Base-by-base conservation (phyloP, 1,140 invertebrate genomes). In the Aphis gossypii region DNA sequence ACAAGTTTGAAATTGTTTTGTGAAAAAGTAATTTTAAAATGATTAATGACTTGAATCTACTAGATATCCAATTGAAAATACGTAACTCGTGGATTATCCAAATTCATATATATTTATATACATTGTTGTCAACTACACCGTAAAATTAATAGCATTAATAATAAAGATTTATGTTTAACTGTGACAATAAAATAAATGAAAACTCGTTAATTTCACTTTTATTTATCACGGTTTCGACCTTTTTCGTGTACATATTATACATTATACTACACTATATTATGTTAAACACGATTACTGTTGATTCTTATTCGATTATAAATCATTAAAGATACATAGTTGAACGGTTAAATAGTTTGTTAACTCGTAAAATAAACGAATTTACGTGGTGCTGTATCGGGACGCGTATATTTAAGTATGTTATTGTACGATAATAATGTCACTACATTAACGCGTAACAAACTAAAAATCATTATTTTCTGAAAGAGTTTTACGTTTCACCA, bases 111-210 rank as follows among this genome's bases (percentile, higher is more conserved):
- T 48, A 46, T 51, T 20, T 88, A 48, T 87, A 44, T 30, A 30
- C n/a, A 87, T 46, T 87, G 84, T 87, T 46, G 84, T 87, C 84
- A 46, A 48, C 84, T 46, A 87, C 84, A 46, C 44, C 14, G 41
- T 87, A n/a, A 87, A 87, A 87, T 88, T 88, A 88, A 88, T 88
- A 88, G 86, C 86, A 35, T 88, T 88, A n/a, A 48, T 51, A 88
- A 51, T 88, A n/a, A 88, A 48, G 86, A 88, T 88, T 88, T 88
- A 88, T 88, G 30, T 51, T 11, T 48, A 88, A 35, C 46, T 51
- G 86, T 35, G 46, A 54, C 48, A 89, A 89, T 54, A 89, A 89
- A 89, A 89, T 54, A 35, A 51, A 89, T 21, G 48, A 51, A 89
- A 86, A n/a, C 23, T 86, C 30, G 48, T 89, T 86, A 86, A 86